These are phyloP conservation scores for Pimpla rufipes DNA, from an alignment of 2,888 invertebrate species.

Conservation along the genomic window DNA sequence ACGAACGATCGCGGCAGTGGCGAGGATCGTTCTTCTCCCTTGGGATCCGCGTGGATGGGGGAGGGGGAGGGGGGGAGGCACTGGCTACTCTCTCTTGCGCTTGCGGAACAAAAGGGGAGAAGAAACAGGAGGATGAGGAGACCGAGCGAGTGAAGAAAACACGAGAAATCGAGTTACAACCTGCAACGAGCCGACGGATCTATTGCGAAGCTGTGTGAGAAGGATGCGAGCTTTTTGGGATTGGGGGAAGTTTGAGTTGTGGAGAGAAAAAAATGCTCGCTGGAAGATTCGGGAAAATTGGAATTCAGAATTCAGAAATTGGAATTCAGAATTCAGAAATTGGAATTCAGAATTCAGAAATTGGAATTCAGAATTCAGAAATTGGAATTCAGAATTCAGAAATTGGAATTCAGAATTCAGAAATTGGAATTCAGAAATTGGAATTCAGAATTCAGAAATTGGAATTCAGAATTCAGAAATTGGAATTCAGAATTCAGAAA, in stretches of 20 bases:
- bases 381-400: too few species aligned
- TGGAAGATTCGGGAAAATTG: background rate
- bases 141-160: background rate
- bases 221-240: background rate
- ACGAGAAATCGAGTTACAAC: slow-evolving; percentile 4
- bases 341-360: too few species aligned
- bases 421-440: too few species aligned
- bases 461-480: too few species aligned
- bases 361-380: background rate
- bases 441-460: too few species aligned
- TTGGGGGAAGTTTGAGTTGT: background rate
- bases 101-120: slow-evolving; percentile 13
- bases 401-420: too few species aligned
- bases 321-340: too few species aligned
- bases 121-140: slow-evolving; percentile 1
- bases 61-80: slow-evolving; percentile 52
- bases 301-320: background rate
- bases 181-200: slow-evolving; percentile 1
- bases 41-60: slow-evolving; percentile 53
- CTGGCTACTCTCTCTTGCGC: slow-evolving; percentile 61
- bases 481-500: too few species aligned
- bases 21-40: slow-evolving; percentile 59
- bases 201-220: background rate
- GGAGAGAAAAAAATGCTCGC: background rate
- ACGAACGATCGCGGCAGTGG: slow-evolving; percentile 55